A percentile compares a stretch with the other conserved stretches of the same genome.
Conservation (phyloP, 2,113 vertebrate genomes). For the Meriones unguiculatus region DNA sequence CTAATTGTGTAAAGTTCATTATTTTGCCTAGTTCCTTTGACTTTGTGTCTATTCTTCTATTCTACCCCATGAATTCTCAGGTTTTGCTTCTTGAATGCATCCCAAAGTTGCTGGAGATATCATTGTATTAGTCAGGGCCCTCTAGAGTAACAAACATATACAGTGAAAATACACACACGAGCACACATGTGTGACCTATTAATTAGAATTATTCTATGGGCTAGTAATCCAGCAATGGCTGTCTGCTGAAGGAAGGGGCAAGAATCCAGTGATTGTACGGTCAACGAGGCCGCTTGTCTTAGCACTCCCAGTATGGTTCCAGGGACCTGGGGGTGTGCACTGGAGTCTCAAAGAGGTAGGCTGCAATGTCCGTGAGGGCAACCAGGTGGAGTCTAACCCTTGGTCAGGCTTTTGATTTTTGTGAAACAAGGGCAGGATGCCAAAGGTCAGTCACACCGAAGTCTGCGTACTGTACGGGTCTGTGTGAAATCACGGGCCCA, state of each 20-base stretch:
- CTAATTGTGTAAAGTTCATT: not conserved
- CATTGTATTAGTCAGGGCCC: not conserved
- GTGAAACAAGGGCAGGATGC: not conserved
- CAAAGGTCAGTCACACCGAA: not conserved
- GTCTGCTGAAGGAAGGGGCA: not conserved
- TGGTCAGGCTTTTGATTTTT: not conserved
- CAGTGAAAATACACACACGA: too few relatives aligned
- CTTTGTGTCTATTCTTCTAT: too few relatives aligned
- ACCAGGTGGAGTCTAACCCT: not conserved
- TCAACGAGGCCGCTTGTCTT: not conserved
- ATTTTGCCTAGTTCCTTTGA: not conserved
- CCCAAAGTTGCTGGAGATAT: not conserved
- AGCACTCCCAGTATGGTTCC: not conserved
- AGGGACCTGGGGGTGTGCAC: fast-evolving
- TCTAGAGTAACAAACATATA: not conserved
- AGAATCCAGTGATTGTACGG: not conserved
- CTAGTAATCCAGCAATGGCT: not conserved
- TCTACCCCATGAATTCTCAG: too few relatives aligned
- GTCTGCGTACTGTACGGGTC: not conserved
- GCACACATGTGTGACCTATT: not conserved
- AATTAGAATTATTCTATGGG: not conserved
- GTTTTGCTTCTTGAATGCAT: not conserved
- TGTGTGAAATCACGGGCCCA: not conserved
- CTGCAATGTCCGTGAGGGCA: too few relatives aligned
- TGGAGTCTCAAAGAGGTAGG: not conserved